Evolutionary conservation across 2,888 invertebrate genomes (phyloP).

Genomic region (Pecten maximus): DNA sequence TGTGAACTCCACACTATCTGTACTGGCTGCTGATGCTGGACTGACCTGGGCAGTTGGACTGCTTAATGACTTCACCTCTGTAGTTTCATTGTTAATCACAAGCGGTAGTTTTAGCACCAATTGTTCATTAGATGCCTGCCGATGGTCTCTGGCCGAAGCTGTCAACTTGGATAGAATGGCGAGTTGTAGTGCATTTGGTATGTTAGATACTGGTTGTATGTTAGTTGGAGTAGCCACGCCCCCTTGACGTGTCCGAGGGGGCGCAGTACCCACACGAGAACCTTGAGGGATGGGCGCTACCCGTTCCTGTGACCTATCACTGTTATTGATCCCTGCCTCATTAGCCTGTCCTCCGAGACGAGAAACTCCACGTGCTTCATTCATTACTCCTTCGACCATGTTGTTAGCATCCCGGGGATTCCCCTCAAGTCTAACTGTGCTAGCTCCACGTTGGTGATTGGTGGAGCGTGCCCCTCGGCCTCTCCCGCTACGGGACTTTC

Average conservation of each 20-base stretch:
- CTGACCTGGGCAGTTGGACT: background rate
- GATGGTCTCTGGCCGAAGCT: background rate
- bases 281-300: background rate
- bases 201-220: background rate
- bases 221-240: background rate
- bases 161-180: background rate
- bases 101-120: conserved; percentile 35
- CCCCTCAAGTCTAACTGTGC: background rate
- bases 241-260: background rate
- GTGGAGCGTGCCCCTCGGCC: conserved; percentile 38
- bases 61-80: background rate
- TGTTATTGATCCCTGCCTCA: background rate
- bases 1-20: conserved; percentile 49
- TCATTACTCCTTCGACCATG: background rate
- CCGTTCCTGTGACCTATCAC: background rate
- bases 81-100: conserved; percentile 22
- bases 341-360: background rate
- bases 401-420: background rate
- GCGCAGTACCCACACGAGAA: background rate
- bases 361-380: background rate
- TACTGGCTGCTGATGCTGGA: conserved; percentile 45
- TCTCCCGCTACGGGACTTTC: conserved; percentile 41
- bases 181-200: background rate
- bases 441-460: background rate
- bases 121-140: background rate